Evolutionary conservation across 2,888 invertebrate genomes (phyloP).

Genomic region (Schizaphis graminum): DNA sequence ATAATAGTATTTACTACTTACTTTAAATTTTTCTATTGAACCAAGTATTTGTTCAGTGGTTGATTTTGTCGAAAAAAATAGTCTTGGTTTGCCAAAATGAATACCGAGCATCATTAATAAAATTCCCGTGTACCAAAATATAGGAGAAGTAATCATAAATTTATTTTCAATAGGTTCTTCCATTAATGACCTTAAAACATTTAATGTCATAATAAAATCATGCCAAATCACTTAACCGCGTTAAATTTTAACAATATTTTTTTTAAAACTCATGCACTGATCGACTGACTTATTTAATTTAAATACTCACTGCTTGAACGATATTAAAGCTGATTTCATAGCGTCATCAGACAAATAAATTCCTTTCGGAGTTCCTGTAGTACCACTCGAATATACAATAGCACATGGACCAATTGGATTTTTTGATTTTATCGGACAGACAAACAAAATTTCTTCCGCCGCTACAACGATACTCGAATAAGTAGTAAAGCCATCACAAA

Average conservation of each 20-base stretch:
- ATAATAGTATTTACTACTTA: neutral
- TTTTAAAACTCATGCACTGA: neutral
- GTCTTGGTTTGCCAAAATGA: constrained; percentile 40
- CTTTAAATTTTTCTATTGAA: constrained; percentile 28
- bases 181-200: constrained; percentile 30
- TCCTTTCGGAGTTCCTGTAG: constrained; percentile 36
- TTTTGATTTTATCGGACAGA: neutral
- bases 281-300: neutral
- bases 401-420: neutral
- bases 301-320: neutral
- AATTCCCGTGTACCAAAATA: constrained; percentile 37
- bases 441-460: neutral
- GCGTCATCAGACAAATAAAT: constrained; percentile 37
- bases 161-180: constrained; percentile 25
- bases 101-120: neutral
- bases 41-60: neutral
- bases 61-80: constrained; percentile 25
- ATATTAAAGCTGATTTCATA: constrained; percentile 2
- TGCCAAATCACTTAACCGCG: neutral
- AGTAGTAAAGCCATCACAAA: neutral
- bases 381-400: constrained; percentile 27
- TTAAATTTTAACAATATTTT: neutral
- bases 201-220: neutral
- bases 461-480: neutral
- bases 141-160: constrained; percentile 15